Evolutionary conservation across 2,888 invertebrate genomes (phyloP).

Genomic region (Danaus chrysippus): DNA sequence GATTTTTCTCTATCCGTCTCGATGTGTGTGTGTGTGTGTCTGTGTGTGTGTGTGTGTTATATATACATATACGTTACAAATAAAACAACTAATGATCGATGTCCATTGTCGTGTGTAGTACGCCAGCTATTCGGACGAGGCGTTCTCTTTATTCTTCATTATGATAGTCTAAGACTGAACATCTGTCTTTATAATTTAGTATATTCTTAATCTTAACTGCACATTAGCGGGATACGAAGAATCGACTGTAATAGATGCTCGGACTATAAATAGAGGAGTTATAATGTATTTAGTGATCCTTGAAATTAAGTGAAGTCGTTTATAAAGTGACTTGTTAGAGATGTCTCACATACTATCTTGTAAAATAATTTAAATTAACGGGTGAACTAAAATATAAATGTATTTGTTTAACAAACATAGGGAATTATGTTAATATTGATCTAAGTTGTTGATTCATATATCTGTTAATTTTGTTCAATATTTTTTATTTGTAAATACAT

Average conservation of each 20-base stretch:
- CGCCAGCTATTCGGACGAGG: constrained; percentile 4
- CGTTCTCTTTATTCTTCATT: constrained; percentile 7
- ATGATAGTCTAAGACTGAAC: constrained; percentile 14
- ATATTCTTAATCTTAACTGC: constrained; percentile 3
- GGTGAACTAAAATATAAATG: no score
- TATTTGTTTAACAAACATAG: no score
- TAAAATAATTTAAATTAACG: no score
- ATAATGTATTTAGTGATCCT: neutral
- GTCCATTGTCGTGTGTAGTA: constrained; percentile 7
- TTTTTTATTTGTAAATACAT: no score
- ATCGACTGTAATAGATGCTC: neutral
- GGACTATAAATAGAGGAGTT: neutral
- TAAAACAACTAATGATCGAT: constrained; percentile 25
- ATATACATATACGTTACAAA: constrained; percentile 11
- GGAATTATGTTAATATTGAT: no score
- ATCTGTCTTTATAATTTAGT: constrained; percentile 9
- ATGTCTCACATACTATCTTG: no score
- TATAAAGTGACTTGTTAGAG: no score
- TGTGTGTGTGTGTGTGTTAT: no score
- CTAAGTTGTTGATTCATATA: no score
- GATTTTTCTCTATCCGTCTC: constrained; percentile 14
- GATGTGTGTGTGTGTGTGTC: neutral
- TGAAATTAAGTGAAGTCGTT: no score
- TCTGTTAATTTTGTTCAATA: no score
- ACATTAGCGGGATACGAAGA: neutral